Conservation (phyloP, 2,113 vertebrate genomes). For the Panthera leo region DNA sequence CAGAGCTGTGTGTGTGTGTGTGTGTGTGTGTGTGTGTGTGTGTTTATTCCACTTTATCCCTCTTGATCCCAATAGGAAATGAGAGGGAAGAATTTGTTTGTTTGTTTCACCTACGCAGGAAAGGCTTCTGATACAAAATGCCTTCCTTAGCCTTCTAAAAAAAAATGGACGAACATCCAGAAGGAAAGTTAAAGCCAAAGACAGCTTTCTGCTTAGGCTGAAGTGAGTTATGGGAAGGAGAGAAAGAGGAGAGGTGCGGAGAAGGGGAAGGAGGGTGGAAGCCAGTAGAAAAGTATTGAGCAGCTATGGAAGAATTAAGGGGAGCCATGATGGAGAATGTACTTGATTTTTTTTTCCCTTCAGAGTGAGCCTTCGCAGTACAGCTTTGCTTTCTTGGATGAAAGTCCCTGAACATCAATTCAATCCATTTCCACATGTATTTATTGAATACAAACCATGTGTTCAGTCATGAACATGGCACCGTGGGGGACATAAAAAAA, state of each 20-base stretch:
- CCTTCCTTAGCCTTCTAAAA: not conserved
- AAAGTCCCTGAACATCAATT: slow-evolving; percentile 46
- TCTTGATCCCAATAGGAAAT: not conserved
- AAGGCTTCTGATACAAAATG: not conserved
- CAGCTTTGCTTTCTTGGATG: not conserved
- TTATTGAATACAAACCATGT: slow-evolving; percentile 48
- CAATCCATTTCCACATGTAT: slow-evolving; percentile 40
- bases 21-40: too few relatives aligned
- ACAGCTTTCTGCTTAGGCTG: not conserved
- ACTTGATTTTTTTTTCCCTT: not conserved
- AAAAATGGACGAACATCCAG: not conserved
- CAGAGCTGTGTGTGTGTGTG: not conserved
- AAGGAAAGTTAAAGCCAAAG: not conserved
- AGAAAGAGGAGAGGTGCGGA: not conserved
- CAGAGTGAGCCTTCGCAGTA: not conserved
- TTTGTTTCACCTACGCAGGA: not conserved
- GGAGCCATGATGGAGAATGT: not conserved
- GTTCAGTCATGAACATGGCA: slow-evolving; percentile 25
- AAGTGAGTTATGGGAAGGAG: not conserved
- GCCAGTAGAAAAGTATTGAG: not conserved
- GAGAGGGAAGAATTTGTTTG: not conserved
- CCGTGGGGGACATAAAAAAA: slow-evolving; percentile 9
- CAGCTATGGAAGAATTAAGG: not conserved
- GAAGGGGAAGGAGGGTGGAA: not conserved
- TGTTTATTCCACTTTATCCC: not conserved